Evolutionary conservation across 2,888 invertebrate genomes (phyloP).

Genomic region (Phania funesta): DNA sequence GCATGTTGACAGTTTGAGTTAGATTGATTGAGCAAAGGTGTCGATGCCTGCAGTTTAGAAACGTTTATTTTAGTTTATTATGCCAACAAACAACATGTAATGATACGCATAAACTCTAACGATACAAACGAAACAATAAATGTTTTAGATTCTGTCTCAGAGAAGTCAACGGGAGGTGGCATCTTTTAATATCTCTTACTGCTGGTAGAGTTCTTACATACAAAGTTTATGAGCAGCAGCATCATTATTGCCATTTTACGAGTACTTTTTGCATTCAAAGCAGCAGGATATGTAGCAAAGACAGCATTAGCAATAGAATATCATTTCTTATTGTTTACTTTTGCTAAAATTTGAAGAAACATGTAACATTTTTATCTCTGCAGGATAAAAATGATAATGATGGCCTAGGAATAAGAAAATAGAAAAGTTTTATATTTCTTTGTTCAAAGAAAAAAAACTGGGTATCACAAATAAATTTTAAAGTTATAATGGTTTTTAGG

Average conservation of each 20-base stretch:
- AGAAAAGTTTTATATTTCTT: slow-evolving; percentile 31
- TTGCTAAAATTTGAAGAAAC: slow-evolving; percentile 13
- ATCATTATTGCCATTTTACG: slow-evolving; percentile 28
- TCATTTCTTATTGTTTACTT: slow-evolving; percentile 6
- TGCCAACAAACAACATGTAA: slow-evolving; percentile 33
- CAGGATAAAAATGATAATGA: slow-evolving; percentile 58
- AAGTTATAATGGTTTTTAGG: slow-evolving; percentile 7
- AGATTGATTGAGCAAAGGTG: slow-evolving; percentile 67
- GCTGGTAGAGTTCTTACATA: slow-evolving; percentile 14
- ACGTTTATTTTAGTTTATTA: slow-evolving; percentile 54
- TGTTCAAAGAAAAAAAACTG: not conserved
- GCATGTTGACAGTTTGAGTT: slow-evolving; percentile 66
- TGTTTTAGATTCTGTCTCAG: slow-evolving; percentile 15
- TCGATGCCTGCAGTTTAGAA: slow-evolving; percentile 63
- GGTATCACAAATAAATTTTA: not conserved
- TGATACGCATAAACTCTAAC: no score
- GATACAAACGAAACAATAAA: no score
- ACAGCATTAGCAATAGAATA: slow-evolving; percentile 10
- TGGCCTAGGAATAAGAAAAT: not conserved
- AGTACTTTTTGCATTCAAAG: slow-evolving; percentile 34
- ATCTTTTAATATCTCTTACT: slow-evolving; percentile 34
- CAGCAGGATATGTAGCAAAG: not conserved
- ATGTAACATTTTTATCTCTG: slow-evolving; percentile 62
- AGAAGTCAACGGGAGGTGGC: slow-evolving; percentile 55
- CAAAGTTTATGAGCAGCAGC: slow-evolving; percentile 33